A percentile compares a stretch with the other conserved stretches of the same genome.
Evolutionary conservation across 2,113 vertebrate species (phyloP).

Genomic region (Antigone vipio): DNA sequence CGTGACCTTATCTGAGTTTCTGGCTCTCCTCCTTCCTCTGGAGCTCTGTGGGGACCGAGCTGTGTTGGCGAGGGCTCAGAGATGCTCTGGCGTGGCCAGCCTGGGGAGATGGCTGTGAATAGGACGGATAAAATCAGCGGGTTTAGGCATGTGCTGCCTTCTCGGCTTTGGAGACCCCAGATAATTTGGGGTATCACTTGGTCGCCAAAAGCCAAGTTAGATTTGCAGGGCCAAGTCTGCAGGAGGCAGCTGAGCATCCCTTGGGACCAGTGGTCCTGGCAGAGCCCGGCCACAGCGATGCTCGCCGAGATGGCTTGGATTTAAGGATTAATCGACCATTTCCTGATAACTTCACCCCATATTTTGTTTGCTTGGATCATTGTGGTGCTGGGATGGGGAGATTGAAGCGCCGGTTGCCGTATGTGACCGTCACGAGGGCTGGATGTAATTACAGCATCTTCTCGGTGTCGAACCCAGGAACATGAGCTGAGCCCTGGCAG

Average conservation of each 20-base stretch:
- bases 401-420: accelerated
- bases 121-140: background rate
- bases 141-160: background rate
- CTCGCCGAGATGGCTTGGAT: background rate
- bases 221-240: background rate
- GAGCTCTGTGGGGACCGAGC: background rate
- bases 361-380: background rate
- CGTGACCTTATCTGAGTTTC: background rate
- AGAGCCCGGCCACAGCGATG: accelerated
- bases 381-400: background rate
- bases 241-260: background rate
- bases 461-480: background rate
- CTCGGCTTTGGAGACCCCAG: background rate
- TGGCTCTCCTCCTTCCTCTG: background rate
- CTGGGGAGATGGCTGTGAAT: background rate
- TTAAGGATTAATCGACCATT: background rate
- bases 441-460: background rate
- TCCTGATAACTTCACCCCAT: background rate
- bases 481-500: background rate
- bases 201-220: background rate
- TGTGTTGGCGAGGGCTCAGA: background rate
- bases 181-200: background rate
- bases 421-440: background rate
- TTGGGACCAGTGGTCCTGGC: background rate
- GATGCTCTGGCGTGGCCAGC: accelerated